Conservation (phyloP, 2,797 vertebrate species). For the Clamator glandarius region DNA sequence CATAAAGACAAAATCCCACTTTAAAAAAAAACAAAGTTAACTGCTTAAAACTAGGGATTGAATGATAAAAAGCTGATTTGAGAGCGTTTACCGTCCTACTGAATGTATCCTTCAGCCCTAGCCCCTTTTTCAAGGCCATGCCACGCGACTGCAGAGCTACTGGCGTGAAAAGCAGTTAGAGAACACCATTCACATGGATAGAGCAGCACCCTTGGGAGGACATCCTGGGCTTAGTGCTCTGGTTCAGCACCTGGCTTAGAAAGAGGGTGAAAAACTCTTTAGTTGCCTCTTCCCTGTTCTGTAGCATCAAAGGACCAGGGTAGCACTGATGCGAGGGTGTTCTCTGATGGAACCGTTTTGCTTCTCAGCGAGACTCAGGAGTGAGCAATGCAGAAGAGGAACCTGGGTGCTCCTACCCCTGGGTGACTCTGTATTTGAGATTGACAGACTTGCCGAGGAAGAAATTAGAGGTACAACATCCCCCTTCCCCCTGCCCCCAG, state of each 20-base stretch:
- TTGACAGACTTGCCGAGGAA: not conserved
- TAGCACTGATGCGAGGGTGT: not conserved
- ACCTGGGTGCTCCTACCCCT: not conserved
- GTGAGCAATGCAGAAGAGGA: not conserved
- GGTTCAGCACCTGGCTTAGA: not conserved
- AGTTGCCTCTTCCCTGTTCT: not conserved
- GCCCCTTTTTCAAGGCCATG: not conserved
- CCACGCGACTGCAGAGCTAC: not conserved
- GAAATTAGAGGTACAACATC: not conserved
- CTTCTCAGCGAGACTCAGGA: not conserved
- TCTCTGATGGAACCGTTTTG: not conserved
- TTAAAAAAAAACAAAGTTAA: not conserved
- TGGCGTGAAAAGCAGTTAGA: not conserved
- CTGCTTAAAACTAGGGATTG: not conserved
- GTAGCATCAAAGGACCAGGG: not conserved
- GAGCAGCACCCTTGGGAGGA: not conserved
- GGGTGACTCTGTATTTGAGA: not conserved
- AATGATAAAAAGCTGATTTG: not conserved
- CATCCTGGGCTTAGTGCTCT: not conserved
- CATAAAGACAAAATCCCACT: not conserved
- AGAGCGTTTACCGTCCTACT: not conserved
- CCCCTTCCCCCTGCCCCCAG: not conserved
- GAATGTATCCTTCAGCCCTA: not conserved
- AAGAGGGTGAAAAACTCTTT: not conserved
- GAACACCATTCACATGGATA: not conserved